A percentile compares a stretch with the other conserved stretches of the same genome.
These are phyloP conservation scores for Atta colombica DNA, from an alignment of 1,140 invertebrate species.

Conservation along the genomic window DNA sequence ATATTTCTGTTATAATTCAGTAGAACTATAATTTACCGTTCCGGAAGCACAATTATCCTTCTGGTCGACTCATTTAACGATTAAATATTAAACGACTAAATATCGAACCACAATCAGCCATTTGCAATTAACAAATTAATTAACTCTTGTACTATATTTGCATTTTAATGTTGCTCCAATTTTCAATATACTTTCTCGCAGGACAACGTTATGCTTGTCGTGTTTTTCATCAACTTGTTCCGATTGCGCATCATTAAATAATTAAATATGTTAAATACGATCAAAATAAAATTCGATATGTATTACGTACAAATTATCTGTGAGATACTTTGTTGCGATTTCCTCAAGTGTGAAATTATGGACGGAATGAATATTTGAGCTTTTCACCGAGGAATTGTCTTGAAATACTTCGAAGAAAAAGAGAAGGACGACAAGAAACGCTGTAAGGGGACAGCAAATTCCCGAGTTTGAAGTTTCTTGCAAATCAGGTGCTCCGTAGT, in stretches of 20 bases:
- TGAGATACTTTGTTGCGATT: slow-evolving; percentile 14
- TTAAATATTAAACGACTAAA: slow-evolving; percentile 54
- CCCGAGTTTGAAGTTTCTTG: slow-evolving; percentile 75
- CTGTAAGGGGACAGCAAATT: slow-evolving; percentile 66
- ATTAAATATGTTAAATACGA: background rate
- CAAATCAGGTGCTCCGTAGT: slow-evolving; percentile 76
- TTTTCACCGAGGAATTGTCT: slow-evolving; percentile 37
- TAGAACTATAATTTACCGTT: slow-evolving; percentile 20
- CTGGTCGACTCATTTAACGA: slow-evolving; percentile 50
- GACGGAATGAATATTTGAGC: slow-evolving; percentile 42
- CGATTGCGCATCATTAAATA: slow-evolving; percentile 31
- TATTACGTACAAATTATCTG: slow-evolving; percentile 57
- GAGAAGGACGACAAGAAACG: slow-evolving; percentile 50
- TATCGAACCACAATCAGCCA: slow-evolving; percentile 25
- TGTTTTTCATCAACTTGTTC: slow-evolving; percentile 47
- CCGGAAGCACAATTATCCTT: slow-evolving; percentile 46
- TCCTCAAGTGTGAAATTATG: slow-evolving; percentile 45
- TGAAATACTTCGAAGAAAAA: slow-evolving; percentile 44
- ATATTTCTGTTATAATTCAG: slow-evolving; percentile 30
- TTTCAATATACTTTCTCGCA: slow-evolving; percentile 1
- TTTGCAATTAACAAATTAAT: slow-evolving; percentile 55
- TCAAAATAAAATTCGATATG: slow-evolving; percentile 30
- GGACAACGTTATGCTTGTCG: background rate
- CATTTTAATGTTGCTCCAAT: slow-evolving; percentile 45
- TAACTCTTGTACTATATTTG: slow-evolving; percentile 16